Evolutionary conservation across 1,140 invertebrate genomes (phyloP).

Genomic region (Chrysomallon squamiferum): DNA sequence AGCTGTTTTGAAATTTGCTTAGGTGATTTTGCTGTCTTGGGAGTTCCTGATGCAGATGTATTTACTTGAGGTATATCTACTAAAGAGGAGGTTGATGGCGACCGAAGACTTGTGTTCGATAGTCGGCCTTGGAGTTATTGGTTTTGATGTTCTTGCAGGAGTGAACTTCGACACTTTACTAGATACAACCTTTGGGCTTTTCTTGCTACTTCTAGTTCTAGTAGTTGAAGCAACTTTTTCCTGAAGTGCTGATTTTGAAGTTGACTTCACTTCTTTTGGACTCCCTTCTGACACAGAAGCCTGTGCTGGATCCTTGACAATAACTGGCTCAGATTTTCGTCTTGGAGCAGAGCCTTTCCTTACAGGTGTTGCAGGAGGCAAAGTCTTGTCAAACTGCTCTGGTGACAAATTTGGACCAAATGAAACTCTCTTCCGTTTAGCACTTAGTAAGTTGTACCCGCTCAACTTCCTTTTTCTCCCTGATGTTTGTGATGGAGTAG

Average conservation of each 20-base stretch:
- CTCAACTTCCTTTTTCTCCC: constrained; percentile 42
- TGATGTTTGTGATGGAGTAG: too few relatives aligned
- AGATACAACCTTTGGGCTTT: too few relatives aligned
- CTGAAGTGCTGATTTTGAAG: neutral
- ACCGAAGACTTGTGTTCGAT: too few relatives aligned
- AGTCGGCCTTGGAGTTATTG: constrained; percentile 13
- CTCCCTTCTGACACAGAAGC: neutral
- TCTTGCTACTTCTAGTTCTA: too few relatives aligned
- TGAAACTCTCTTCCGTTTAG: constrained; percentile 58
- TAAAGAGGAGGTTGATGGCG: too few relatives aligned
- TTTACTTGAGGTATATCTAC: neutral
- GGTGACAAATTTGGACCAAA: constrained; percentile 65
- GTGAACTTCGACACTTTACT: too few relatives aligned
- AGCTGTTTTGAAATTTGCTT: constrained; percentile 11
- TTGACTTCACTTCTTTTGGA: neutral
- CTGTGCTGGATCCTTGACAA: neutral
- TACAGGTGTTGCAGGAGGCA: constrained; percentile 64
- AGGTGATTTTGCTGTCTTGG: constrained; percentile 14
- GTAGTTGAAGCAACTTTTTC: neutral
- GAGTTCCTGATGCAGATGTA: constrained; percentile 22
- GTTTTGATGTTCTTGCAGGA: neutral
- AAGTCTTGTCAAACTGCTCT: constrained; percentile 63
- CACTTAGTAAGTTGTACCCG: constrained; percentile 17
- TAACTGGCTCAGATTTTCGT: neutral
- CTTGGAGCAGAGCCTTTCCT: constrained; percentile 60